These are phyloP conservation scores for Drosophila oshimai DNA, from an alignment of 1,140 invertebrate genomes.

Conservation along the genomic window DNA sequence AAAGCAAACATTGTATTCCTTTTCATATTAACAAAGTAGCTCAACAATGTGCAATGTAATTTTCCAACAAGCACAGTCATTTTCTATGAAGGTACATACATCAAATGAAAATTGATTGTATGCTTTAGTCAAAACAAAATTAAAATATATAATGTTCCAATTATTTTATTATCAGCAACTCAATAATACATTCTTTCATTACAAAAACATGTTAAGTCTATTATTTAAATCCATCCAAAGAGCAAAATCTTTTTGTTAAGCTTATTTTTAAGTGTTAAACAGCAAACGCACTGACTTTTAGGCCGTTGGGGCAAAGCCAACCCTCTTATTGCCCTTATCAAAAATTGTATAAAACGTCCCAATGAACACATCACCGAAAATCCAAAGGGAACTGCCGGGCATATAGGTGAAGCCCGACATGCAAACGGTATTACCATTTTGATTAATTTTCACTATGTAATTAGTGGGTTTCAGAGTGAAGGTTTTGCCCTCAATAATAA, in stretches of 20 bases:
- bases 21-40: no score
- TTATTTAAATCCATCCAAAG: no score
- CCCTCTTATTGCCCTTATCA: conserved; percentile 92
- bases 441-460: conserved; percentile 94
- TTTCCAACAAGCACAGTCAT: no score
- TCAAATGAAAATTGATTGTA: no score
- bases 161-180: neutral
- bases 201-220: no score
- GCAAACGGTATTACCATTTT: conserved; percentile 86
- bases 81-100: no score
- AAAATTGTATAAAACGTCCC: conserved; percentile 98
- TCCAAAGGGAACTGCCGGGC: conserved; percentile 92
- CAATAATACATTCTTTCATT: no score
- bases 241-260: no score
- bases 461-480: conserved; percentile 91
- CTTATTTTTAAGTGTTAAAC: no score
- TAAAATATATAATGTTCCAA: neutral
- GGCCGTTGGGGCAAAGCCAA: conserved; percentile 92
- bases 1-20: no score
- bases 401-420: conserved; percentile 86
- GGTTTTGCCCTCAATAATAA: conserved; percentile 89
- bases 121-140: neutral
- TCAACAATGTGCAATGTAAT: no score
- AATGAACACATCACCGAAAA: conserved; percentile 98
- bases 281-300: no score